Conservation (phyloP, 37 sponge, comb jelly and placozoan species). For the Theonella swinhoei region DNA sequence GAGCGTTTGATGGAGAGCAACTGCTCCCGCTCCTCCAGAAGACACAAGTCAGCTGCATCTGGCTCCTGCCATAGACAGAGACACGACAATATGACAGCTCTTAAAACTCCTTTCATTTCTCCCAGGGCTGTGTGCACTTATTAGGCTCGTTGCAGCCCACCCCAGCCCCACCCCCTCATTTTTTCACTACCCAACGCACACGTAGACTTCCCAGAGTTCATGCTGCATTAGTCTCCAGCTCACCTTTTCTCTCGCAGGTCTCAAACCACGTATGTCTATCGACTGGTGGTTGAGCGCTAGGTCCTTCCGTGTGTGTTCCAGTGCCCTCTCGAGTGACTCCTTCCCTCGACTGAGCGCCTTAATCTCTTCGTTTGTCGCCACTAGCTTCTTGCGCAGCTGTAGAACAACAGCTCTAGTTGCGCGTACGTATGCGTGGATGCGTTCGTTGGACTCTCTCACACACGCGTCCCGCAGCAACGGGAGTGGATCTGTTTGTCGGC, state of each 20-base stretch:
- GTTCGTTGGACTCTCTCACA: constrained; percentile 53
- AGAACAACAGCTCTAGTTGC: constrained; percentile 52
- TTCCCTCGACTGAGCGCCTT: constrained; percentile 55
- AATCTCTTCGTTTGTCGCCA: constrained; percentile 69
- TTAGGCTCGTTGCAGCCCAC: too few species aligned
- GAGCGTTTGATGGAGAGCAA: constrained; percentile 43
- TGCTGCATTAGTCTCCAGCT: too few species aligned
- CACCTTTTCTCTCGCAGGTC: constrained; percentile 76
- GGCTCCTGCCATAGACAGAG: constrained; percentile 24
- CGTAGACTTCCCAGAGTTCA: too few species aligned
- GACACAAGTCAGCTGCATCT: constrained; percentile 51
- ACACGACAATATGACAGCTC: background rate
- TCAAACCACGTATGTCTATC: constrained; percentile 21
- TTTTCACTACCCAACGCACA: too few species aligned
- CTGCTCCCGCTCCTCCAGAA: constrained; percentile 42
- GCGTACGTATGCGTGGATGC: constrained; percentile 57
- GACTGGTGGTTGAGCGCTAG: constrained; percentile 55
- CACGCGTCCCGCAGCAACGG: constrained; percentile 63
- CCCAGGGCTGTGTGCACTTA: too few species aligned
- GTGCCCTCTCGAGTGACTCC: constrained; percentile 67
- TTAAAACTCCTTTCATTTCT: background rate
- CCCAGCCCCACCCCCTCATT: too few species aligned
- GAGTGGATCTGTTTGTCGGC: constrained; percentile 44
- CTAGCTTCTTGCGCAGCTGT: constrained; percentile 33
- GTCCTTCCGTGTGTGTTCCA: constrained; percentile 80